Percentiles rank a stretch among this genome's conserved stretches.
phyloP scores from a whole-genome alignment of 2,888 invertebrate genomes.

The Dicyrtoma fusca region DNA sequence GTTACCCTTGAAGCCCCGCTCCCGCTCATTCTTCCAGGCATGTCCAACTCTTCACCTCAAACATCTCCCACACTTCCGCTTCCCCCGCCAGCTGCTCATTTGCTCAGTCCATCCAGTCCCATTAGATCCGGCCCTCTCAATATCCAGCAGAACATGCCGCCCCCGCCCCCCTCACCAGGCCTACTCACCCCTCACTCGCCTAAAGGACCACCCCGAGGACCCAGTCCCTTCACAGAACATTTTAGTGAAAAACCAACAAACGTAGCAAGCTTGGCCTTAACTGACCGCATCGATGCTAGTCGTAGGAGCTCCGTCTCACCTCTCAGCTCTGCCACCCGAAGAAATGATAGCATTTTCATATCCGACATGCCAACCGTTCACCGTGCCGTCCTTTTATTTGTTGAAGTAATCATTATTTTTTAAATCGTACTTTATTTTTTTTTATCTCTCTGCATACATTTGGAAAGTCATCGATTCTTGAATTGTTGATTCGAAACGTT shows the following conservation, averaged over 20 bases:
- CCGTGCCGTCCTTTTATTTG: slow-evolving; percentile 60
- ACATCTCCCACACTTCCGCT: slow-evolving; percentile 54
- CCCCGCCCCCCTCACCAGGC: slow-evolving; percentile 53
- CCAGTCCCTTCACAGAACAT: slow-evolving; percentile 43
- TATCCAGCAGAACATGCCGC: slow-evolving; percentile 52
- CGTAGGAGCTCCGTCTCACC: slow-evolving; percentile 60
- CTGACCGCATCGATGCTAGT: slow-evolving; percentile 56
- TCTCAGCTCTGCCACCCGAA: slow-evolving; percentile 58
- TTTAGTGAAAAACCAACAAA: slow-evolving; percentile 44
- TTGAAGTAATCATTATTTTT: slow-evolving; percentile 59
- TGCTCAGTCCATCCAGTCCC: slow-evolving; percentile 56
- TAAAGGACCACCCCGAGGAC: slow-evolving; percentile 49
- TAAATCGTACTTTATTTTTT: background rate
- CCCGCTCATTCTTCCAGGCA: slow-evolving; percentile 59
- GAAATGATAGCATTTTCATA: slow-evolving; percentile 60
- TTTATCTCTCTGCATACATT: background rate
- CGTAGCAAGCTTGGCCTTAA: slow-evolving; percentile 33
- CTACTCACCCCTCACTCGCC: slow-evolving; percentile 55
- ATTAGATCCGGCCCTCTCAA: slow-evolving; percentile 58
- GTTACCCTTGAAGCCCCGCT: slow-evolving; percentile 61
- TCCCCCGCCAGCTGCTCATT: slow-evolving; percentile 52
- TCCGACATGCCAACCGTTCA: slow-evolving; percentile 60
- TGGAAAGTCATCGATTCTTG: no score
- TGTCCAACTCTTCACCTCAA: slow-evolving; percentile 52
- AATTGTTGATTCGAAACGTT: background rate